These are phyloP conservation scores for Xenentodon cancila DNA, from an alignment of 2,797 vertebrate genomes.

Conservation along the genomic window DNA sequence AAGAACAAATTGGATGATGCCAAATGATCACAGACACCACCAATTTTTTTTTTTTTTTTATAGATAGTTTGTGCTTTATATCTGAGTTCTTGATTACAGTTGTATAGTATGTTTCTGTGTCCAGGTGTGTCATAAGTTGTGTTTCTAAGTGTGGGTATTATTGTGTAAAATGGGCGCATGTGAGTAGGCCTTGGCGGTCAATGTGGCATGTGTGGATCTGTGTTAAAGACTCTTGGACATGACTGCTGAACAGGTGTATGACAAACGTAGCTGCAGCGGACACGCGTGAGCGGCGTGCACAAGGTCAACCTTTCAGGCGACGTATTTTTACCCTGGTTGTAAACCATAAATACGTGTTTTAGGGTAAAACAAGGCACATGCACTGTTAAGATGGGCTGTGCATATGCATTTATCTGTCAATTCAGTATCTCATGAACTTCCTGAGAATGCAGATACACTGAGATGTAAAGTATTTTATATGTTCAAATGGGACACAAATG, in stretches of 20 bases:
- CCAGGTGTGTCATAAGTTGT: background rate
- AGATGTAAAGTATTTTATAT: no score
- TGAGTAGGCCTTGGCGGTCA: constrained; percentile 21
- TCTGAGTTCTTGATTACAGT: background rate
- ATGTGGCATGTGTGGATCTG: constrained; percentile 13
- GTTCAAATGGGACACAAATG: no score
- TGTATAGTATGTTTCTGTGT: background rate
- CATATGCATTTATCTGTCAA: background rate
- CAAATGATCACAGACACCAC: no score
- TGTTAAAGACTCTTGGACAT: constrained; percentile 1
- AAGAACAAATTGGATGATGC: no score
- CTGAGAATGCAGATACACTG: no score
- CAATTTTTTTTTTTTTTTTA: no score
- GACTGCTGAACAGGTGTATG: constrained; percentile 56
- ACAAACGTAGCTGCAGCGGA: constrained; percentile 46
- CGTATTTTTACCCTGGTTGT: constrained; percentile 47
- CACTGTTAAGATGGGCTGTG: background rate
- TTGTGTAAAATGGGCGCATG: constrained; percentile 15
- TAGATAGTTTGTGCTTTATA: background rate
- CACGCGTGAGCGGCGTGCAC: constrained; percentile 39
- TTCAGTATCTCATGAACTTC: no score
- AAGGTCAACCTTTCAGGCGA: constrained; percentile 31
- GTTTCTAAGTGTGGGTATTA: constrained; percentile 46
- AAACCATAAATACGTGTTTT: constrained; percentile 38
- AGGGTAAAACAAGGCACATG: constrained; percentile 10